Percentiles rank a stretch among this genome's conserved stretches.
Evolutionary conservation across 2,113 vertebrate genomes (phyloP).

Genomic region (Siphamia tubifer): DNA sequence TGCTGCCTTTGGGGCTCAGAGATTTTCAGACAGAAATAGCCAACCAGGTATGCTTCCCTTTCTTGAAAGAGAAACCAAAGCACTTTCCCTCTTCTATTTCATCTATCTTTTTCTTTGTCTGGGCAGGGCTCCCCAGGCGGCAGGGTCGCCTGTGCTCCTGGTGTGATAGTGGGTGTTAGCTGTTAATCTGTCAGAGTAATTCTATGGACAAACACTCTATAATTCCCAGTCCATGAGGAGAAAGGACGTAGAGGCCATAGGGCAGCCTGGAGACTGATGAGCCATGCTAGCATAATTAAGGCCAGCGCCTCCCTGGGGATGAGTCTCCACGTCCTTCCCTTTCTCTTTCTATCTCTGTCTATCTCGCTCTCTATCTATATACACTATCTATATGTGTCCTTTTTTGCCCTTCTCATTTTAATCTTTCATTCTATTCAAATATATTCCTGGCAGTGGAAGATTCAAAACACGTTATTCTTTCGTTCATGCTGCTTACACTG

Average conservation of each 20-base stretch:
- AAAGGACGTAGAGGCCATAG: conserved; percentile 62
- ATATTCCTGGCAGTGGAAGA: conserved; percentile 18
- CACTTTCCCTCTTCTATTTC: neutral
- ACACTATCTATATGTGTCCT: conserved; percentile 37
- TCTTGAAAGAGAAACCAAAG: conserved; percentile 1
- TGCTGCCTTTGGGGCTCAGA: conserved; percentile 21
- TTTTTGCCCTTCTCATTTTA: conserved; percentile 16
- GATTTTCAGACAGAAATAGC: conserved; percentile 50
- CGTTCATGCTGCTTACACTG: conserved; percentile 19
- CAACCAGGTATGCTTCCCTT: conserved; percentile 23
- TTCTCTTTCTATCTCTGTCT: conserved; percentile 12
- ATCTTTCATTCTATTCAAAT: conserved; percentile 34
- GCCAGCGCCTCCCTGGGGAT: conserved; percentile 68
- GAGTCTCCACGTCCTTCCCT: conserved; percentile 27
- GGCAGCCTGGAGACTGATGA: conserved; percentile 77
- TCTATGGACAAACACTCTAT: conserved; percentile 71
- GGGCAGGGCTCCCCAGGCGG: conserved; percentile 55
- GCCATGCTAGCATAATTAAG: conserved; percentile 78
- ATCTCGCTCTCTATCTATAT: neutral
- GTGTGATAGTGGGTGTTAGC: conserved; percentile 72
- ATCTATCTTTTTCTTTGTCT: conserved; percentile 9
- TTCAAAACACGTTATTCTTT: conserved; percentile 10
- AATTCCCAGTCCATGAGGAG: conserved; percentile 63
- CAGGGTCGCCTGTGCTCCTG: conserved; percentile 35
- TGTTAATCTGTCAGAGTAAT: conserved; percentile 78